phyloP scores from a whole-genome alignment of 2,888 invertebrate genomes.

The Leptodirus hochenwartii region DNA sequence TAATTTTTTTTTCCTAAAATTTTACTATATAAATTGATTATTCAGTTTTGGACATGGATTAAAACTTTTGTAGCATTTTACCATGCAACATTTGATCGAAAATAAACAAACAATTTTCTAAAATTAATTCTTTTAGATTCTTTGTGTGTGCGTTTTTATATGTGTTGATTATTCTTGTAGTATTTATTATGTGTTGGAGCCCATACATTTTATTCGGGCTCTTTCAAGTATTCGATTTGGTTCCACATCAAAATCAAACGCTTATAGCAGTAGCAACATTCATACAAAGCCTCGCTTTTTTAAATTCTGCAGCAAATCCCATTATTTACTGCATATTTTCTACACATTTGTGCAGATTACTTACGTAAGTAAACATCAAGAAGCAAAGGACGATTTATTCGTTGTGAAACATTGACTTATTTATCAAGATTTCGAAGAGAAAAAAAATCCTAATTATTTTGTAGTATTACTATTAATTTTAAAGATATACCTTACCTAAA shows the following conservation, averaged over 20 bases:
- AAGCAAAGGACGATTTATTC: background rate
- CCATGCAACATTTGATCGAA: too few relatives aligned
- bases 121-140: too few relatives aligned
- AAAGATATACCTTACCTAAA: background rate
- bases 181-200: slow-evolving; percentile 88
- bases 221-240: slow-evolving; percentile 71
- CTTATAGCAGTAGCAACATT: slow-evolving; percentile 76
- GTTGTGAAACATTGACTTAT: slow-evolving; percentile 4
- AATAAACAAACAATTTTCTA: too few relatives aligned
- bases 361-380: slow-evolving; percentile 41
- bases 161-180: slow-evolving; percentile 27
- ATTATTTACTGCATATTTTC: slow-evolving; percentile 89
- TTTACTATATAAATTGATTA: too few relatives aligned
- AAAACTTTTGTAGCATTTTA: too few relatives aligned
- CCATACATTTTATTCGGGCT: slow-evolving; percentile 87
- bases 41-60: too few relatives aligned
- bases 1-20: too few relatives aligned
- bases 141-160: too few relatives aligned
- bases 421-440: background rate
- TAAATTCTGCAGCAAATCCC: slow-evolving; percentile 89
- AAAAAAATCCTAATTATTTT: background rate
- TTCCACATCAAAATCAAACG: slow-evolving; percentile 54
- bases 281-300: slow-evolving; percentile 76
- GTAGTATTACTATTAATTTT: background rate
- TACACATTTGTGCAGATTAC: slow-evolving; percentile 65